Evolutionary conservation across 2,113 vertebrate genomes (phyloP).

Genomic region (Thinocorus orbignyianus): DNA sequence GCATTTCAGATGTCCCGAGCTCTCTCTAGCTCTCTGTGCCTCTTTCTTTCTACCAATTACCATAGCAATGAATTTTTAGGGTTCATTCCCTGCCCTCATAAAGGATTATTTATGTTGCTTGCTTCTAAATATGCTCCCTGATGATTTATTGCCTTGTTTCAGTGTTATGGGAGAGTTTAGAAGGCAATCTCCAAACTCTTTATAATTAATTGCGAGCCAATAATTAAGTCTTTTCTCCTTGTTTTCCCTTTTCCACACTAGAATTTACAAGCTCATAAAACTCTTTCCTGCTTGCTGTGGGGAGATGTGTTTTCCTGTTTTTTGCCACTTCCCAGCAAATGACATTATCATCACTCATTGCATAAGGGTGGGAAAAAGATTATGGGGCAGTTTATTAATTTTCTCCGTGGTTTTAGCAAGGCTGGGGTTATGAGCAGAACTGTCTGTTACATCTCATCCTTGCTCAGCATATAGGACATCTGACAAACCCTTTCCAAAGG

Average conservation of each 20-base stretch:
- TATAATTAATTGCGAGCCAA: neutral
- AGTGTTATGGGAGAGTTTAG: neutral
- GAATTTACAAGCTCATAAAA: neutral
- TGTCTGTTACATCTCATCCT: neutral
- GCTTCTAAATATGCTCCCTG: neutral
- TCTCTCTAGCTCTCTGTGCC: fast-evolving
- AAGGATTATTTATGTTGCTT: neutral
- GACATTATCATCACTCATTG: neutral
- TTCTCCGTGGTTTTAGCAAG: neutral
- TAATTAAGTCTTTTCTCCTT: neutral
- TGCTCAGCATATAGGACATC: fast-evolving
- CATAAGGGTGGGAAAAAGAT: neutral
- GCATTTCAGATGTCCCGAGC: neutral
- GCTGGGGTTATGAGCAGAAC: neutral
- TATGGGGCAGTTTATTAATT: neutral
- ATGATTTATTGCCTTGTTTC: neutral
- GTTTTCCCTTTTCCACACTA: neutral
- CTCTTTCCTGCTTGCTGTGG: neutral
- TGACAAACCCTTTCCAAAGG: neutral
- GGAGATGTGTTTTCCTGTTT: neutral
- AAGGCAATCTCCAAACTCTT: neutral
- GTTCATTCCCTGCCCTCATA: neutral
- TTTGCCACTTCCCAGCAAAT: neutral
- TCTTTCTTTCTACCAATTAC: neutral
- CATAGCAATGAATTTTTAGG: neutral